phyloP scores from a whole-genome alignment of 2,113 vertebrate species.

The Percina caprodes region DNA sequence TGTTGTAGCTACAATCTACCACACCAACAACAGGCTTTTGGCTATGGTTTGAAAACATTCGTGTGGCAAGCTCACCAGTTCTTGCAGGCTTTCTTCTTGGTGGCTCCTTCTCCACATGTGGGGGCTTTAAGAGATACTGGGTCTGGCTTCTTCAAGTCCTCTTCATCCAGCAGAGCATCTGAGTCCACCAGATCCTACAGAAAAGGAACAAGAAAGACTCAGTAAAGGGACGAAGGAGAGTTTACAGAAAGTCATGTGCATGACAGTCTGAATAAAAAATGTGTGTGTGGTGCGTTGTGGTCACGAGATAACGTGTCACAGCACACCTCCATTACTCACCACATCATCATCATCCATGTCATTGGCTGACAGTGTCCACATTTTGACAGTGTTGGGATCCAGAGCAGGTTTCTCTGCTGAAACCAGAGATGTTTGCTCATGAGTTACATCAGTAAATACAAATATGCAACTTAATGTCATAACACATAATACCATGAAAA shows the following conservation, averaged over 20 bases:
- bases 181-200: conserved; percentile 93
- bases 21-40: background rate
- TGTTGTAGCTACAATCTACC: background rate
- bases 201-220: background rate
- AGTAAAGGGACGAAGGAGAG: background rate
- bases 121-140: conserved; percentile 87
- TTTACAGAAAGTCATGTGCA: background rate
- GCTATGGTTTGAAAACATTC: background rate
- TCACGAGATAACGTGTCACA: background rate
- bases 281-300: background rate
- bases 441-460: background rate
- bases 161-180: conserved; percentile 92
- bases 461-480: background rate
- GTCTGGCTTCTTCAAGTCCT: conserved; percentile 94
- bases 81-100: conserved; percentile 93
- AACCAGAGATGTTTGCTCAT: conserved; percentile 10
- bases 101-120: conserved; percentile 86
- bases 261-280: background rate
- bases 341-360: conserved; percentile 93
- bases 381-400: conserved; percentile 88
- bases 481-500: background rate
- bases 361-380: conserved; percentile 93
- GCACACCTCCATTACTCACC: conserved; percentile 79
- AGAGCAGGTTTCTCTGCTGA: conserved; percentile 87
- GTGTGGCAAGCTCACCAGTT: conserved; percentile 88